phyloP scores from a whole-genome alignment of 2,888 invertebrate genomes.

The Cosmia pyralina region DNA sequence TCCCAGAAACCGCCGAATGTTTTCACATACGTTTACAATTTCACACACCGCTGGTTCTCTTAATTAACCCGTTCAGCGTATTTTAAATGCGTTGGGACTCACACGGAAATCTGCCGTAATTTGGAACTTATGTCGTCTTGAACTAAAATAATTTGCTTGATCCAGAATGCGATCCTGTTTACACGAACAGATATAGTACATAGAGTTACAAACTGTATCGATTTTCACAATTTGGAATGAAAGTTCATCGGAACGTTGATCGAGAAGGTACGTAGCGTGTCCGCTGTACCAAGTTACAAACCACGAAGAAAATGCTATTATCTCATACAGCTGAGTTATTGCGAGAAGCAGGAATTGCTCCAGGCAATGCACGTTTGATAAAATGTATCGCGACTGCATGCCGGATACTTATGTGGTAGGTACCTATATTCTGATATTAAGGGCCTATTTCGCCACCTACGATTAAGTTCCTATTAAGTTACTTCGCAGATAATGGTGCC shows the following conservation, averaged over 20 bases:
- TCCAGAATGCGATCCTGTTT: slow-evolving; percentile 68
- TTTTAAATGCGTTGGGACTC: slow-evolving; percentile 79
- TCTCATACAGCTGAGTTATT: slow-evolving; percentile 57
- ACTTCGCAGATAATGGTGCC: too few relatives aligned
- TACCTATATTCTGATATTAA: slow-evolving; percentile 29
- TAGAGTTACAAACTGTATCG: slow-evolving; percentile 58
- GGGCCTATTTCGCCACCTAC: too few relatives aligned
- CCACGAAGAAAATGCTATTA: slow-evolving; percentile 53
- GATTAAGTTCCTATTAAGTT: too few relatives aligned
- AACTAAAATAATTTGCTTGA: slow-evolving; percentile 69
- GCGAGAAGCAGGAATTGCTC: slow-evolving; percentile 53
- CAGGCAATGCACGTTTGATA: slow-evolving; percentile 49
- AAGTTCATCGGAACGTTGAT: slow-evolving; percentile 24
- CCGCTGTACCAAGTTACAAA: slow-evolving; percentile 31
- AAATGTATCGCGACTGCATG: slow-evolving; percentile 53
- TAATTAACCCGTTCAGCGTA: slow-evolving; percentile 85
- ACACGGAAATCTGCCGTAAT: slow-evolving; percentile 72
- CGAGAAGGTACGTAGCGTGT: slow-evolving; percentile 28
- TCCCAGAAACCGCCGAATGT: slow-evolving; percentile 78
- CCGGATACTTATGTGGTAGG: slow-evolving; percentile 24
- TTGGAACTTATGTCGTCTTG: slow-evolving; percentile 73
- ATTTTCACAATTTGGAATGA: slow-evolving; percentile 52
- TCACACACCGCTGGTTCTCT: slow-evolving; percentile 81
- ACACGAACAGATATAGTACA: slow-evolving; percentile 67
- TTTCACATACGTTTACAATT: slow-evolving; percentile 86